Evolutionary conservation across 2,113 vertebrate genomes (phyloP).

Genomic region (Furnarius figulus): DNA sequence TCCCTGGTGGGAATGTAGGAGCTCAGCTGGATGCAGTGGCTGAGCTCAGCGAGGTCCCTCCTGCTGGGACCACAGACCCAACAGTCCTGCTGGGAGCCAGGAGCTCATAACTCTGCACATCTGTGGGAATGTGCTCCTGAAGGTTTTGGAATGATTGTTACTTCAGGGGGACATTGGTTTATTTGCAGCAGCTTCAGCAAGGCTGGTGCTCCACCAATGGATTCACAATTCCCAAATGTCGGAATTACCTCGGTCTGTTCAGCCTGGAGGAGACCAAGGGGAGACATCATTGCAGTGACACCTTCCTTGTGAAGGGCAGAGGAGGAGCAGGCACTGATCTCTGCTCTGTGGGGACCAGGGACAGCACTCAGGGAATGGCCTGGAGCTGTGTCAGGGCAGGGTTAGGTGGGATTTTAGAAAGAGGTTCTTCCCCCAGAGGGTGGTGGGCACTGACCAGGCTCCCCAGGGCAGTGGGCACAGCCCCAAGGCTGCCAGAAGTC

Average conservation of each 20-base stretch:
- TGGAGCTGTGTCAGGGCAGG: background rate
- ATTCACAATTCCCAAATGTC: background rate
- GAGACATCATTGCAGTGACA: background rate
- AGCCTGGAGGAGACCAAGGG: background rate
- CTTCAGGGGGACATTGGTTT: background rate
- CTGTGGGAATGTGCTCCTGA: background rate
- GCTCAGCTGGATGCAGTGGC: background rate
- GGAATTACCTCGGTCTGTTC: background rate
- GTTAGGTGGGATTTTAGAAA: background rate
- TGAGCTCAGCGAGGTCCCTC: background rate
- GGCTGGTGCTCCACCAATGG: rapidly evolving
- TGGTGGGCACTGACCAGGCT: background rate
- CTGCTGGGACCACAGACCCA: rapidly evolving
- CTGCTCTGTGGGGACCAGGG: background rate
- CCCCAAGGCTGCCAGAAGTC: background rate
- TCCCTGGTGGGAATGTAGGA: rapidly evolving
- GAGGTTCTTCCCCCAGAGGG: background rate
- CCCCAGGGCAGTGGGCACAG: background rate
- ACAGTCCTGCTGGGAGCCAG: background rate
- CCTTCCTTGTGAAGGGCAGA: background rate
- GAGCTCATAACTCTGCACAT: background rate
- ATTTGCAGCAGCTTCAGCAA: background rate
- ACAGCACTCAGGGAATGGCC: background rate
- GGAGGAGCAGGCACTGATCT: background rate
- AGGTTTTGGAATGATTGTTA: background rate